Evolutionary conservation across 2,113 vertebrate species (phyloP).

Genomic region (Etia nguti): DNA sequence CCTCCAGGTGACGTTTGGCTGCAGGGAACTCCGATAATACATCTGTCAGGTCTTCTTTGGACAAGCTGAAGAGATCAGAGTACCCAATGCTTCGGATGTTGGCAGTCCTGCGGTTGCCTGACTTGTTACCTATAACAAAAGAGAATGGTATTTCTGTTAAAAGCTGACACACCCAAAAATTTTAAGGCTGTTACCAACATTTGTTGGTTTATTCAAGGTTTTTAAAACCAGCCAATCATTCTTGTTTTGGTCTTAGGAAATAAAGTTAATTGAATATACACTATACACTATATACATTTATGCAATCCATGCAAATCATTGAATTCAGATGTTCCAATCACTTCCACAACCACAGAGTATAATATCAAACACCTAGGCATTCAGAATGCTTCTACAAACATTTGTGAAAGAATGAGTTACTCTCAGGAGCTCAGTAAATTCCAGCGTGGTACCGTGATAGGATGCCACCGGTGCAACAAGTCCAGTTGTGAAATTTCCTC

Average conservation of each 20-base stretch:
- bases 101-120: constrained; percentile 89
- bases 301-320: neutral
- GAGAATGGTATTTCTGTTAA: neutral
- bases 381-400: neutral
- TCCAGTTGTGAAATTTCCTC: neutral
- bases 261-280: neutral
- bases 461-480: neutral
- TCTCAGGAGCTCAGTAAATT: neutral
- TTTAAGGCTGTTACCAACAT: neutral
- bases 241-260: neutral
- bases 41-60: constrained; percentile 85
- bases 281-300: neutral
- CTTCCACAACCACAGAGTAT: neutral
- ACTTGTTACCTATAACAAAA: constrained; percentile 79
- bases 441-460: neutral
- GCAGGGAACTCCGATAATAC: constrained; percentile 84
- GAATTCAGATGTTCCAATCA: neutral
- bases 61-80: constrained; percentile 90
- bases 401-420: neutral
- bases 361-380: neutral
- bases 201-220: neutral
- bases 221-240: neutral
- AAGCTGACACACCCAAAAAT: neutral
- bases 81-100: constrained; percentile 90
- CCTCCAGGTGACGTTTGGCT: constrained; percentile 81